A percentile compares a stretch with the other conserved stretches of the same genome.
Conservation (phyloP, 2,888 invertebrate genomes). For the Scotopteryx bipunctaria region DNA sequence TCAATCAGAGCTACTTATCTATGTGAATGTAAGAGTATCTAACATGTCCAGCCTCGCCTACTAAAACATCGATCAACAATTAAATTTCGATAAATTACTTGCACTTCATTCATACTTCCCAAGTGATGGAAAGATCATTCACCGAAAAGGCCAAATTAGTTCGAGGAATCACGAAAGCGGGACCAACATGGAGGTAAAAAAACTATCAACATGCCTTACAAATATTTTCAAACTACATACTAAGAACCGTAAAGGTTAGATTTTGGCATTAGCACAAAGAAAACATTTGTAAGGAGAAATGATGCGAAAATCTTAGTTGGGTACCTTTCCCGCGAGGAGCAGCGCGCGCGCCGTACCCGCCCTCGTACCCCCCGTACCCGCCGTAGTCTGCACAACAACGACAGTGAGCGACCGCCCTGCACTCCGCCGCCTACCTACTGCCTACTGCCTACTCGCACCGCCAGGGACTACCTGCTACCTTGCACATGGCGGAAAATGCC, state of each 20-base stretch:
- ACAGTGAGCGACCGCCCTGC: slow-evolving; percentile 68
- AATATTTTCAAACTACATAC: slow-evolving; percentile 36
- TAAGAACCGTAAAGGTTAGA: slow-evolving; percentile 15
- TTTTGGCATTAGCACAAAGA: slow-evolving; percentile 22
- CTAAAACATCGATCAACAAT: slow-evolving; percentile 15
- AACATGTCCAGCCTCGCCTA: slow-evolving; percentile 38
- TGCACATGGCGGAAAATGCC: no score
- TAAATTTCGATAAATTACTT: slow-evolving; percentile 2
- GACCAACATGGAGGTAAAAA: slow-evolving; percentile 42
- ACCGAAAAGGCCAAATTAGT: slow-evolving; percentile 32
- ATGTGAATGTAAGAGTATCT: slow-evolving; percentile 14
- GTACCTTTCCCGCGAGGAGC: slow-evolving; percentile 95
- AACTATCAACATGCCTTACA: slow-evolving; percentile 42
- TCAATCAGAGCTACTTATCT: slow-evolving; percentile 12
- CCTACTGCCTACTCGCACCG: background rate
- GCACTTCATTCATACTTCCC: background rate
- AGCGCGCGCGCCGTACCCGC: slow-evolving; percentile 94
- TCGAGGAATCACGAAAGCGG: slow-evolving; percentile 42
- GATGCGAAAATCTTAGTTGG: slow-evolving; percentile 42
- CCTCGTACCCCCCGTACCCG: slow-evolving; percentile 94
- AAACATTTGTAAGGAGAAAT: slow-evolving; percentile 34
- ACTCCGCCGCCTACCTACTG: background rate
- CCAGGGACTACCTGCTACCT: no score
- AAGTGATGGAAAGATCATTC: slow-evolving; percentile 1
- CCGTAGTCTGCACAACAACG: slow-evolving; percentile 90